Percentiles rank a stretch among this genome's conserved stretches.
phyloP scores from a whole-genome alignment of 2,797 vertebrate species.

The Sebastes iracundus region DNA sequence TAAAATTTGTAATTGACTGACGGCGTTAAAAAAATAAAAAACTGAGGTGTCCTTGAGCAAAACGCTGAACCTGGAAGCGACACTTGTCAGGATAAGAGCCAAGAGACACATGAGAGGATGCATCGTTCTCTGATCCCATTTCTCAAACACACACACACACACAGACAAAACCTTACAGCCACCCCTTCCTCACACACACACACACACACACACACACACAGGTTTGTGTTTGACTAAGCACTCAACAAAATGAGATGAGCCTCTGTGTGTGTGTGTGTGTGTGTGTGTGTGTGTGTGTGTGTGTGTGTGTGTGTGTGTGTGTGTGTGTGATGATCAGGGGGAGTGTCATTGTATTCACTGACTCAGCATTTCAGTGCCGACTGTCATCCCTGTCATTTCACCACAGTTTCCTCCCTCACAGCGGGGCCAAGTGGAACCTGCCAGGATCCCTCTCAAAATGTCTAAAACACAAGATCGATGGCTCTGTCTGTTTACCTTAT shows the following conservation, averaged over 20 bases:
- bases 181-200: neutral
- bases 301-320: neutral
- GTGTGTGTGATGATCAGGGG: slow-evolving; percentile 23
- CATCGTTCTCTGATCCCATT: slow-evolving; percentile 46
- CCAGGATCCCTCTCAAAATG: slow-evolving; percentile 37
- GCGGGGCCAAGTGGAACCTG: slow-evolving; percentile 35
- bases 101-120: slow-evolving; percentile 32
- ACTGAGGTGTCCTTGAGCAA: slow-evolving; percentile 43
- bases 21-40: neutral
- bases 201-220: neutral
- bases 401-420: slow-evolving; percentile 18
- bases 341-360: slow-evolving; percentile 55
- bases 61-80: slow-evolving; percentile 20
- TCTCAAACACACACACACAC: slow-evolving; percentile 24
- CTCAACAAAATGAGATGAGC: slow-evolving; percentile 73
- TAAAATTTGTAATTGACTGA: no score
- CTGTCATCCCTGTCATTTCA: slow-evolving; percentile 50
- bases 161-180: slow-evolving; percentile 1
- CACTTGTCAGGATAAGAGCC: slow-evolving; percentile 11
- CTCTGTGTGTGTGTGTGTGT: neutral
- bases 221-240: slow-evolving; percentile 59
- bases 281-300: neutral
- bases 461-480: slow-evolving; percentile 39
- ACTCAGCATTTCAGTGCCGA: slow-evolving; percentile 60
- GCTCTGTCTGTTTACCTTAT: slow-evolving; percentile 42